Evolutionary conservation across 2,888 invertebrate species (phyloP).

Genomic region (Cephus pulcher): DNA sequence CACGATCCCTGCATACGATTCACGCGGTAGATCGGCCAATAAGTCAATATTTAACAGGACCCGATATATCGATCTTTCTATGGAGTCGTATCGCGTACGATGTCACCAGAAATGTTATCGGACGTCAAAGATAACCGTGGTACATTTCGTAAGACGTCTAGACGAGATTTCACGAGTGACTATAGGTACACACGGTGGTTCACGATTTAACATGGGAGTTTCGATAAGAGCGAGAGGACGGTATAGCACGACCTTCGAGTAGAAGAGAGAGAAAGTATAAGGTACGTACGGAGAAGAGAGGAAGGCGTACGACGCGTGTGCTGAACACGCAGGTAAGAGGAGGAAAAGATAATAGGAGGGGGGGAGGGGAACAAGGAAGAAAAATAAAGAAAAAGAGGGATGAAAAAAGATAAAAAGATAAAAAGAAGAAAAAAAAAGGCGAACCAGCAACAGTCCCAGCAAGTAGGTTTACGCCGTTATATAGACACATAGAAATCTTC

Average conservation of each 20-base stretch:
- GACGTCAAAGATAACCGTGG: not conserved
- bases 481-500: constrained; percentile 50
- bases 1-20: not conserved
- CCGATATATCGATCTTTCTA: not conserved
- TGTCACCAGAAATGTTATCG: not conserved
- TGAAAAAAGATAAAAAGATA: too few species aligned
- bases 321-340: not conserved
- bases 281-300: not conserved
- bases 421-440: too few species aligned
- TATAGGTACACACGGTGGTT: too few species aligned
- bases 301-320: not conserved
- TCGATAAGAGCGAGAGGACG: not conserved
- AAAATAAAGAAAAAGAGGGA: not conserved
- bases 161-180: not conserved
- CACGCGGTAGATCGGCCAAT: not conserved
- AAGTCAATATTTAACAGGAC: not conserved
- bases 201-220: not conserved
- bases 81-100: not conserved
- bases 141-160: not conserved
- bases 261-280: not conserved
- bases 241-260: not conserved
- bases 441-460: not conserved
- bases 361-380: not conserved
- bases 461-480: not conserved
- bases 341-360: not conserved